Conservation (phyloP, 35 echinoderm and acorn worm species). For the Apostichopus californicus region DNA sequence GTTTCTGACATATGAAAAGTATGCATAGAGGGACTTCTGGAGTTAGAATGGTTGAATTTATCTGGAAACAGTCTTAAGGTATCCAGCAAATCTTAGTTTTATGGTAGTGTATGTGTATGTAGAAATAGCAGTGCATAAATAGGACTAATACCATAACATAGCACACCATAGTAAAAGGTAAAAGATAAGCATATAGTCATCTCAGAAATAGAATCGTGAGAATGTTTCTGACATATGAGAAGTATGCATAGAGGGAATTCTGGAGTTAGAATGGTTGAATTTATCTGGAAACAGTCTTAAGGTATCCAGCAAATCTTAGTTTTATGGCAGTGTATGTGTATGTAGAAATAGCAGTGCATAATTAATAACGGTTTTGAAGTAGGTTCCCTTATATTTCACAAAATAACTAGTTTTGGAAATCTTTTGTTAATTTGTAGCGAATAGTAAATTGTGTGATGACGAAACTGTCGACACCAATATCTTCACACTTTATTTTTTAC, state of each 20-base stretch:
- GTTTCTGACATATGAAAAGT: too few species aligned
- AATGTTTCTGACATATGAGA: too few species aligned
- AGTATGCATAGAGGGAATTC: constrained; percentile 77
- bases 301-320: constrained; percentile 28
- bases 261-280: constrained; percentile 93
- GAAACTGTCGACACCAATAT: too few species aligned
- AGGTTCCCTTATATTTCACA: too few species aligned
- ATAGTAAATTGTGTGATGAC: too few species aligned
- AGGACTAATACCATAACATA: too few species aligned
- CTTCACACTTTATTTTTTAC: too few species aligned
- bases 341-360: not conserved
- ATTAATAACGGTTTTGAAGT: not conserved
- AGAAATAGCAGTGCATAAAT: not conserved
- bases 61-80: constrained; percentile 98
- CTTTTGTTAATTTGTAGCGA: too few species aligned
- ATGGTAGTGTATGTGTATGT: not conserved
- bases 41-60: constrained; percentile 95
- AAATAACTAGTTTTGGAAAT: too few species aligned
- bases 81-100: not conserved
- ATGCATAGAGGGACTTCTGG: constrained; percentile 78
- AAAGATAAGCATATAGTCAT: not conserved
- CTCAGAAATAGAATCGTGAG: not conserved
- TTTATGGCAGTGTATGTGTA: not conserved
- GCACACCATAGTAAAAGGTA: not conserved
- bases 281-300: constrained; percentile 95